Evolutionary conservation across 2,888 invertebrate species (phyloP), one percentile per base, ranked within the genome.

Genomic region (Harpalus rubripes): DNA sequence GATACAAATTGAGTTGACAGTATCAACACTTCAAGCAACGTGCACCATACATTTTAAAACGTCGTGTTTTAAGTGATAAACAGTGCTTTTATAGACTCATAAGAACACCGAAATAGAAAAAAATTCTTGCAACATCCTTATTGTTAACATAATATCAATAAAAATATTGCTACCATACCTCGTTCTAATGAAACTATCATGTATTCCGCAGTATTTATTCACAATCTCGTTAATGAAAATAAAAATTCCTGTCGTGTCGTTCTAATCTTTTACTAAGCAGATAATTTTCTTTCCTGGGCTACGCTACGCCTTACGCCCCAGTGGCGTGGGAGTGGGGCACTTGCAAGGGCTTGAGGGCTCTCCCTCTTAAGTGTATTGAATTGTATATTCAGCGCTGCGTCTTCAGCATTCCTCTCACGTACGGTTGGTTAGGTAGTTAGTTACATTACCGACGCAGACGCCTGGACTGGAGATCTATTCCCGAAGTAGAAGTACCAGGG

Each of bases 381-480:
- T 87, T 88, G 88, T 88, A 88, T 88, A 88, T 88, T 88, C 82
- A 85, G 82, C 72, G 56, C 78, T 32, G 72, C 41, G 16, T 72
- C 26, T 81, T 81, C 74, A 72, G 85, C 86, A 88, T 88, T 88
- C 88, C 81, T 81, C 85, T 86, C 88, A 88, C 88, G 88, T 88
- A 85, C 85, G 80, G 85, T 87, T 88, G 87, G 88, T 88, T 88
- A 88, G 87, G 87, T 87, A 88, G 88, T 88, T 88, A 88, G 88
- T 88, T 88, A 88, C 87, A 88, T 87, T 88, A 87, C 87, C 87
- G 87, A 87, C 87, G 87, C 83, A 85, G 85, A 84, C 85, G 85
- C 41, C 41, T 22, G 72, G 44, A 22, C n/a, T 15, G 39, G 12
- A 32, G 68, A 68, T 74, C 72, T 41, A 74, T 41, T 18, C 72